Evolutionary conservation across 2,888 invertebrate species (phyloP).

Genomic region (Hydraecia micacea): DNA sequence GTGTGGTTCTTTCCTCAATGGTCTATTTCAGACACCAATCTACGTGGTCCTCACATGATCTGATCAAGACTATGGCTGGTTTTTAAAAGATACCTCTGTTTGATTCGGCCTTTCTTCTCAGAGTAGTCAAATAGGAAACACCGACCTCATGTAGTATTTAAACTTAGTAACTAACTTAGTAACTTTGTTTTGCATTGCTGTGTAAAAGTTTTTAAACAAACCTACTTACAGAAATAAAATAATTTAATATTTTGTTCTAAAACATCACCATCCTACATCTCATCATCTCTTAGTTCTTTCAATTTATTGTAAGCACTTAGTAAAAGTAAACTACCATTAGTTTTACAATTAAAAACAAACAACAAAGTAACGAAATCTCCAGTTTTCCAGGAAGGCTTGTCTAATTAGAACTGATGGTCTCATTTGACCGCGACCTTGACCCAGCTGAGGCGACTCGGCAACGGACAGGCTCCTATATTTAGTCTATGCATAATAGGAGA

Average conservation of each 20-base stretch:
- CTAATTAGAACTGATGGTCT: constrained; percentile 52
- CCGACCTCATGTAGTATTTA: too few species aligned
- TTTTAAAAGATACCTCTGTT: neutral
- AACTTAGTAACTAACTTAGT: too few species aligned
- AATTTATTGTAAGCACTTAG: neutral
- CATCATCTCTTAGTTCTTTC: neutral
- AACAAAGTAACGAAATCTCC: constrained; percentile 5
- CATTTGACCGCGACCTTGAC: constrained; percentile 61
- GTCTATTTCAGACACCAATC: too few species aligned
- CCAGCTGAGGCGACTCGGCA: constrained; percentile 36
- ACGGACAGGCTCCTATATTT: constrained; percentile 50
- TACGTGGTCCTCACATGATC: too few species aligned
- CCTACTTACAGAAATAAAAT: neutral
- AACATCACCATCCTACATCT: neutral
- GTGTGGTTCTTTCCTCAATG: too few species aligned
- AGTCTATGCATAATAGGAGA: constrained; percentile 35
- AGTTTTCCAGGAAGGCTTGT: constrained; percentile 43
- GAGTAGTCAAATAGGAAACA: neutral
- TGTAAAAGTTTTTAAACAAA: neutral
- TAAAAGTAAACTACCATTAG: neutral
- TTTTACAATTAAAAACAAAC: constrained; percentile 6
- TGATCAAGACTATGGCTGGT: neutral
- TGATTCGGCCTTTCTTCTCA: neutral
- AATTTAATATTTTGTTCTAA: neutral
- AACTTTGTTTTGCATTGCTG: too few species aligned